Conservation (phyloP, 2,113 vertebrate genomes). For the Lasiurus cinereus region DNA sequence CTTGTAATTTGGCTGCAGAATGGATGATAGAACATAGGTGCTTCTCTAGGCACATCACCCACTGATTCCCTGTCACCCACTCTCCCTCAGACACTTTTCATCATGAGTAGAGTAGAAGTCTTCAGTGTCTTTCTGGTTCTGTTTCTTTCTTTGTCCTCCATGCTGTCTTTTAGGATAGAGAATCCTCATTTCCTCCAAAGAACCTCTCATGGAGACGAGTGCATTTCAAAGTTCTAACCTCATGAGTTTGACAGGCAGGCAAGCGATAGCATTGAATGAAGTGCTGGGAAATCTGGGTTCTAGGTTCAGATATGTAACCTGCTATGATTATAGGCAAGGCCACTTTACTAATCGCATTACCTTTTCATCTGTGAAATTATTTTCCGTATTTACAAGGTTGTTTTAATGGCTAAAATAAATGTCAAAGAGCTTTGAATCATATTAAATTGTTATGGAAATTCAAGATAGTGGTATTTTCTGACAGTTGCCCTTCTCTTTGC, state of each 20-base stretch:
- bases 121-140: not conserved
- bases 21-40: not conserved
- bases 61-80: not conserved
- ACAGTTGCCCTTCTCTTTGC: not conserved
- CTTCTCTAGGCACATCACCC: not conserved
- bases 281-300: not conserved
- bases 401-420: not conserved
- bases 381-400: not conserved
- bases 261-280: not conserved
- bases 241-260: not conserved
- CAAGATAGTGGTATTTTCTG: not conserved
- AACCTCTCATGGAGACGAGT: not conserved
- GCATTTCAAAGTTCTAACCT: not conserved
- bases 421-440: not conserved
- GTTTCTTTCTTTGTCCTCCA: not conserved
- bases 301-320: constrained; percentile 15
- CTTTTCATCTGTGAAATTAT: not conserved
- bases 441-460: not conserved
- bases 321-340: not conserved
- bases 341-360: not conserved
- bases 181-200: not conserved
- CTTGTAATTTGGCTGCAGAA: not conserved
- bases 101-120: not conserved
- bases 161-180: not conserved
- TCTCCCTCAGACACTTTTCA: not conserved